Base-by-base conservation (phyloP, 2,797 vertebrate species). In the Streptopelia turtur region DNA sequence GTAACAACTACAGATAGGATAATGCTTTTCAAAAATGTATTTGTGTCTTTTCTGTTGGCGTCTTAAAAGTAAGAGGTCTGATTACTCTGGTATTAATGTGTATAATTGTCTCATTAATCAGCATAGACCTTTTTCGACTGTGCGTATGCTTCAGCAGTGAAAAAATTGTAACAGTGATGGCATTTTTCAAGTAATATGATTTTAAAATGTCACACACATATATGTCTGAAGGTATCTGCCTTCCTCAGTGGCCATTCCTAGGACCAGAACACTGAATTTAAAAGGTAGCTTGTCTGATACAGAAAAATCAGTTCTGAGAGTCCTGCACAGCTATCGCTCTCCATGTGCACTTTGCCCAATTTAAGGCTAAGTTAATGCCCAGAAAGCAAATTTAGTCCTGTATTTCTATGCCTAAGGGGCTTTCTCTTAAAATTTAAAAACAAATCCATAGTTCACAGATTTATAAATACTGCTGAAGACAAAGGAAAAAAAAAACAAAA, bases 71-170 rank as follows among this genome's bases (percentile, higher is more conserved):
- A 61, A 65, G 87, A 89, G 55, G 61, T 83, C 55, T 96, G 76
- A 90, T 94, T 83, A 83, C 57, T 60, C 23, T 63, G 66, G 77
- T 72, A 72, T 83, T 92, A 87, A 69, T 43, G 76, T 63, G 69
- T 60, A 30, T 85, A 90, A 92, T 16, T 71, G 76, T 82, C 74
- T 93, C 83, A 91, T 55, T 93, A 88, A 88, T 92, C 87, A 81
- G 64, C 39, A 84, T 31, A 91, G 70, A 83, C 39, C 50, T 82
- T 89, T 80, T 86, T 52, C 71, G 91, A 52, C 60, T 68, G 28
- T 30, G 6, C 20, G 23, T 11, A 85, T 43, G 52, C 65, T 88
- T 79, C 81, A 77, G 77, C 71, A 87, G 39, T n/a, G 52, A 94
- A 77, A 71, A 94, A 87, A 87, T n/a, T 43, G 22, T 85, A 94